phyloP scores from a whole-genome alignment of 2,888 invertebrate species.

The Stegana nigrithorax region DNA sequence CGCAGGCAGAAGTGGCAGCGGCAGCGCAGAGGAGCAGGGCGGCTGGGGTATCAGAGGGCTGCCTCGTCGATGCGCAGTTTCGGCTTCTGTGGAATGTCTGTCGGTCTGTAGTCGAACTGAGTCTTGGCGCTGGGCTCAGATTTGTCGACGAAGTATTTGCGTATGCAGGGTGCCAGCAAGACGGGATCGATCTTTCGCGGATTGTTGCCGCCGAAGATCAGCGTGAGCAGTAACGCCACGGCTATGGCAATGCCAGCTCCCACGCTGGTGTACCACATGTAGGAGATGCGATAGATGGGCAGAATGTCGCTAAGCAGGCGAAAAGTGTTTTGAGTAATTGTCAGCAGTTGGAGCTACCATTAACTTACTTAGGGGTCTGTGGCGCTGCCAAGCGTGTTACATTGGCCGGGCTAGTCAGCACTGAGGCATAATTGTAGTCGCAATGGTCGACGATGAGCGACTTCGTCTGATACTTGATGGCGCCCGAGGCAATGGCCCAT shows the following conservation, averaged over 20 bases:
- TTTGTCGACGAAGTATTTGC: constrained; percentile 47
- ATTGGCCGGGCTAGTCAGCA: constrained; percentile 41
- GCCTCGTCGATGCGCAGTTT: constrained; percentile 52
- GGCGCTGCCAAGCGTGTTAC: constrained; percentile 31
- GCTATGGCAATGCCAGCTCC: constrained; percentile 72
- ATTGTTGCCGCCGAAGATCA: constrained; percentile 69
- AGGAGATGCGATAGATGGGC: constrained; percentile 77
- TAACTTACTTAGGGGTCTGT: constrained; percentile 48
- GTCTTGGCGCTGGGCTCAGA: no score
- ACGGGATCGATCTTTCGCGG: constrained; percentile 72
- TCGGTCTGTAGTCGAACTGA: constrained; percentile 15
- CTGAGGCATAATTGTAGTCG: constrained; percentile 72
- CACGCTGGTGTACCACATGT: constrained; percentile 82
- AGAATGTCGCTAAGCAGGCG: constrained; percentile 60
- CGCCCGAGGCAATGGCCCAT: constrained; percentile 73
- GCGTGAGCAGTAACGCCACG: constrained; percentile 64
- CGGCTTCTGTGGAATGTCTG: constrained; percentile 51
- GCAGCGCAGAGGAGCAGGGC: no score
- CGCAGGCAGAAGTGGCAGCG: no score
- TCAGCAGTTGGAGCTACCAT: neutral
- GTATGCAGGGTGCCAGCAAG: constrained; percentile 74
- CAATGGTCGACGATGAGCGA: constrained; percentile 75
- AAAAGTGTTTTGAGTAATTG: neutral
- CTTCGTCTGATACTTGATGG: constrained; percentile 76
- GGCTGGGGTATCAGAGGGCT: constrained; percentile 44